Evolutionary conservation across 2,113 vertebrate species (phyloP).

Genomic region (Mustela lutreola): DNA sequence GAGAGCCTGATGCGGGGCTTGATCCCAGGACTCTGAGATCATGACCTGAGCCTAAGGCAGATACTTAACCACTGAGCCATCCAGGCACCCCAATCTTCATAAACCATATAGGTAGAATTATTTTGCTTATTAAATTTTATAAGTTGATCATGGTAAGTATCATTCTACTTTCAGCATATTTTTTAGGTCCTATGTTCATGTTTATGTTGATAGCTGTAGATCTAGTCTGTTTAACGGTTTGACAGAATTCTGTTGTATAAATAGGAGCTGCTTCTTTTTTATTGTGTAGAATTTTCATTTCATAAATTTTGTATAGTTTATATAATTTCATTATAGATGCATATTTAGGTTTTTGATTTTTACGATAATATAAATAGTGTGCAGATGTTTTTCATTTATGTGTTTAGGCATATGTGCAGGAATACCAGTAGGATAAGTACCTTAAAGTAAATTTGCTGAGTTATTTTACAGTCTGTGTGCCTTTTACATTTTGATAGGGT

Average conservation of each 20-base stretch:
- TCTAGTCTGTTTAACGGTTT: neutral
- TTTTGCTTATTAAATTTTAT: constrained; percentile 40
- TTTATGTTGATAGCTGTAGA: neutral
- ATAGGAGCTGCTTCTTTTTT: constrained; percentile 40
- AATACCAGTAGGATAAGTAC: neutral
- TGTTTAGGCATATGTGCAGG: neutral
- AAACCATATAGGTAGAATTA: constrained; percentile 37
- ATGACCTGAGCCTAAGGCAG: too few relatives aligned
- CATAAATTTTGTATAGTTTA: neutral
- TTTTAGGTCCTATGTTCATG: neutral
- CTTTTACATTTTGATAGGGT: constrained; percentile 27
- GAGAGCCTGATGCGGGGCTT: too few relatives aligned
- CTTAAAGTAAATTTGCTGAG: neutral
- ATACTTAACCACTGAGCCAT: too few relatives aligned
- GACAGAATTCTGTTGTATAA: neutral
- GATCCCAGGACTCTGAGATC: too few relatives aligned
- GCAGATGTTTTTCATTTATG: neutral
- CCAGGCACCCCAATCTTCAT: neutral
- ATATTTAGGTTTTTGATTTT: constrained; percentile 4
- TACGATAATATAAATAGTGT: neutral
- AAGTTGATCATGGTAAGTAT: neutral
- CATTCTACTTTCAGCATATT: neutral
- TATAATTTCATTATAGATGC: neutral
- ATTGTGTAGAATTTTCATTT: constrained; percentile 18
- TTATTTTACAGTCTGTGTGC: neutral